These are phyloP conservation scores for Selene dorsalis DNA, from an alignment of 2,797 vertebrate genomes.

Conservation along the genomic window DNA sequence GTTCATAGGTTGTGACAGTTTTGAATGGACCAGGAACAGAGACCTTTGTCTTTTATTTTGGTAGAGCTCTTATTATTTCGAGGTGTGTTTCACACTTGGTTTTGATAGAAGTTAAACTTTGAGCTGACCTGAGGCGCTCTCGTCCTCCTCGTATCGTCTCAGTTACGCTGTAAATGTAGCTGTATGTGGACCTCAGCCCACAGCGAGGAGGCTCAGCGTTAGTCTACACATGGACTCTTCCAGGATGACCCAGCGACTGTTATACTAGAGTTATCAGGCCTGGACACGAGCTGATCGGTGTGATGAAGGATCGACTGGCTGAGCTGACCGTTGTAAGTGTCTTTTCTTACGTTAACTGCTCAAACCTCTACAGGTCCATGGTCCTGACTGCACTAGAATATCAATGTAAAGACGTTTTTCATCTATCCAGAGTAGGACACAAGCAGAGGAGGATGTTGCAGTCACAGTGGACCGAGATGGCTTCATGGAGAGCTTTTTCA, in stretches of 20 bases:
- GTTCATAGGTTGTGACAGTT: too few relatives aligned
- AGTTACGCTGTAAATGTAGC: not conserved
- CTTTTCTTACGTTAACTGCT: not conserved
- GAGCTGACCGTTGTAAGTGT: constrained; percentile 85
- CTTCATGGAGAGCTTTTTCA: constrained; percentile 96
- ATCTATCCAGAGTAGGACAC: constrained; percentile 82
- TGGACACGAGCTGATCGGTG: constrained; percentile 51
- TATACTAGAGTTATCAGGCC: constrained; percentile 33
- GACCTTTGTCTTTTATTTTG: not conserved
- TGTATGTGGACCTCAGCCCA: not conserved
- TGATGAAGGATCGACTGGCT: constrained; percentile 88
- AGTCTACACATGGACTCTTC: constrained; percentile 29
- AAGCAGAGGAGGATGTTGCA: constrained; percentile 86
- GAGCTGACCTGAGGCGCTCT: not conserved
- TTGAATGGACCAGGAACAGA: not conserved
- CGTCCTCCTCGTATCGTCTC: not conserved
- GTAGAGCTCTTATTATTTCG: not conserved
- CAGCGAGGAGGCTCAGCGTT: constrained; percentile 11
- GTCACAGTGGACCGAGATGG: constrained; percentile 87
- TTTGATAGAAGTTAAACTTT: constrained; percentile 14
- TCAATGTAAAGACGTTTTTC: not conserved
- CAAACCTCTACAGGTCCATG: not conserved
- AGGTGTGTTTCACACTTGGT: not conserved
- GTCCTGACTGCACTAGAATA: not conserved
- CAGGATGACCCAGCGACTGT: constrained; percentile 42